Percentiles rank a stretch among this genome's conserved stretches.
Conservation (phyloP, 2,797 vertebrate species). For the Lemur catta region DNA sequence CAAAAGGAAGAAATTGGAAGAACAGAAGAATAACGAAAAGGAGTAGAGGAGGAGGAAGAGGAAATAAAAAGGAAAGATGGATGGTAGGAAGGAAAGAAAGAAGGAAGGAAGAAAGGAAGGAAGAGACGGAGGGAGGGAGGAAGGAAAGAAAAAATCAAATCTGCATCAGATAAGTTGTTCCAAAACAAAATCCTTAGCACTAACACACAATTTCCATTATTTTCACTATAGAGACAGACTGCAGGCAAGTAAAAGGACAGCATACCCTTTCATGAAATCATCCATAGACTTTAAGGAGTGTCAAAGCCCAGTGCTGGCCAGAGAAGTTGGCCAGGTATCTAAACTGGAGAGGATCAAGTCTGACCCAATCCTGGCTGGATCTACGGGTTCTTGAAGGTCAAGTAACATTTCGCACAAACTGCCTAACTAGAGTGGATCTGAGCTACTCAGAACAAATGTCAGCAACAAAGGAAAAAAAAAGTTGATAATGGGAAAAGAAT, state of each 20-base stretch:
- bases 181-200: background rate
- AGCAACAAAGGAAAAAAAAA: background rate
- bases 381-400: constrained; percentile 64
- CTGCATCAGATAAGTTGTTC: background rate
- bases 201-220: background rate
- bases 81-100: fast-evolving
- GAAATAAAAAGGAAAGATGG: fast-evolving
- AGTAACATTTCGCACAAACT: constrained; percentile 48
- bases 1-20: background rate
- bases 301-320: constrained; percentile 30
- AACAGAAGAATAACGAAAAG: background rate
- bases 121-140: fast-evolving
- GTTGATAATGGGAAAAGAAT: constrained; percentile 15
- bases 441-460: constrained; percentile 55
- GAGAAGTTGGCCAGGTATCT: constrained; percentile 44
- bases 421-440: background rate
- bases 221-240: background rate
- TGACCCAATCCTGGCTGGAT: constrained; percentile 46
- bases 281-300: background rate
- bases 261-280: constrained; percentile 8
- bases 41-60: fast-evolving
- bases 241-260: background rate
- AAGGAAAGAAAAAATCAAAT: background rate
- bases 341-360: constrained; percentile 42
- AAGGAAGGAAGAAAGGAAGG: fast-evolving